Conservation (phyloP, 2,888 invertebrate species). For the Amphipyra tragopoginis region DNA sequence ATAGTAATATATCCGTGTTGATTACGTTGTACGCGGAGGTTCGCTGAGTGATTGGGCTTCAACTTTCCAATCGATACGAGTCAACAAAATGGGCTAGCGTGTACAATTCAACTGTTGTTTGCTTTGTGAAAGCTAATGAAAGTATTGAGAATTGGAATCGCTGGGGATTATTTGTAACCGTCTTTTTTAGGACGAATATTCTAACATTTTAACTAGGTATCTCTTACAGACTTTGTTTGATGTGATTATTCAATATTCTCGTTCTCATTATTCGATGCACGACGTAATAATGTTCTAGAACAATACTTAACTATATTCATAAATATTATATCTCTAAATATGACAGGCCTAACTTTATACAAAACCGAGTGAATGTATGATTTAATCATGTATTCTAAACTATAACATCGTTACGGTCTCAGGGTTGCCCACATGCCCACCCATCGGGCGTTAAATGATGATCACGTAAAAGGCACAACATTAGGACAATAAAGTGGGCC, state of each 20-base stretch:
- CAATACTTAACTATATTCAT: slow-evolving; percentile 29
- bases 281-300: slow-evolving; percentile 15
- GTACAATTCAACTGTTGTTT: slow-evolving; percentile 53
- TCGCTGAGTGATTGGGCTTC: slow-evolving; percentile 65
- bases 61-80: slow-evolving; percentile 64
- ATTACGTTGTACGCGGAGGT: slow-evolving; percentile 59
- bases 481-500: slow-evolving; percentile 83
- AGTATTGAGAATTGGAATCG: slow-evolving; percentile 44
- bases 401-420: slow-evolving; percentile 62
- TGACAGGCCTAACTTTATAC: slow-evolving; percentile 38
- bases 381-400: slow-evolving; percentile 67
- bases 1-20: slow-evolving; percentile 59
- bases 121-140: slow-evolving; percentile 59
- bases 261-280: slow-evolving; percentile 17
- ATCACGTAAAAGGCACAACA: slow-evolving; percentile 81
- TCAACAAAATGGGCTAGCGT: slow-evolving; percentile 55
- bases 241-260: slow-evolving; percentile 11
- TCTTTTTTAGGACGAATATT: slow-evolving; percentile 29
- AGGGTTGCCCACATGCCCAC: slow-evolving; percentile 53
- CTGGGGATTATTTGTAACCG: slow-evolving; percentile 34
- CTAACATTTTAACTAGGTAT: slow-evolving; percentile 10
- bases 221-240: slow-evolving; percentile 14
- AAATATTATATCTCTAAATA: slow-evolving; percentile 37
- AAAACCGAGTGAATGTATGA: slow-evolving; percentile 57
- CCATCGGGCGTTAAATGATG: slow-evolving; percentile 75